Evolutionary conservation across 2,113 vertebrate genomes (phyloP).

Genomic region (Hippocampus zosterae): DNA sequence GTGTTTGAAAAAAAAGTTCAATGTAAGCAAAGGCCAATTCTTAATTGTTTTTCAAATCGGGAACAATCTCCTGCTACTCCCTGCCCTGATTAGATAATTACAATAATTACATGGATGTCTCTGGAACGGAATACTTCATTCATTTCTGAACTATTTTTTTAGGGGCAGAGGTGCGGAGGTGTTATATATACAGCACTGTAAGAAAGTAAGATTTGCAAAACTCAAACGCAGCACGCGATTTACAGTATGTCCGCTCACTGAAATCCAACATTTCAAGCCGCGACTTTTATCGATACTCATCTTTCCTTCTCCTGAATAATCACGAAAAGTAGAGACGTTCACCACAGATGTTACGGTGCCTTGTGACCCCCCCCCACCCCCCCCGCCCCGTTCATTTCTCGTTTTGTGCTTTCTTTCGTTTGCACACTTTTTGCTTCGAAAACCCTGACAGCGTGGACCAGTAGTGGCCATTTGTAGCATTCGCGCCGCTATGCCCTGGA

Average conservation of each 20-base stretch:
- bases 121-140: conserved; percentile 2
- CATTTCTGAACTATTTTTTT: not conserved
- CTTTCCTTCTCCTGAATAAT: too few relatives aligned
- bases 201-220: too few relatives aligned
- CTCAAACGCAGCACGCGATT: too few relatives aligned
- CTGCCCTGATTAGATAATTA: conserved; percentile 16
- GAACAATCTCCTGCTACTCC: not conserved
- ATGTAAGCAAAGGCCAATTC: not conserved
- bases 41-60: conserved; percentile 11
- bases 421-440: not conserved
- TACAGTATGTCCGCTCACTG: too few relatives aligned
- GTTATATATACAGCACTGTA: too few relatives aligned
- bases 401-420: not conserved
- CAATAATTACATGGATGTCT: conserved; percentile 6
- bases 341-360: too few relatives aligned
- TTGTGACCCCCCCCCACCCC: too few relatives aligned
- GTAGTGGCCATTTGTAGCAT: not conserved
- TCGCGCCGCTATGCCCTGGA: conserved; percentile 12
- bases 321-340: too few relatives aligned
- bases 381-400: too few relatives aligned
- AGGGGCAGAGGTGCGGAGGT: too few relatives aligned
- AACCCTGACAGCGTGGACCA: not conserved
- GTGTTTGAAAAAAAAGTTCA: not conserved
- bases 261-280: too few relatives aligned
- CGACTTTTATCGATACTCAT: too few relatives aligned